Evolutionary conservation across 2,113 vertebrate genomes (phyloP).

Genomic region (Epinephelus lanceolatus): DNA sequence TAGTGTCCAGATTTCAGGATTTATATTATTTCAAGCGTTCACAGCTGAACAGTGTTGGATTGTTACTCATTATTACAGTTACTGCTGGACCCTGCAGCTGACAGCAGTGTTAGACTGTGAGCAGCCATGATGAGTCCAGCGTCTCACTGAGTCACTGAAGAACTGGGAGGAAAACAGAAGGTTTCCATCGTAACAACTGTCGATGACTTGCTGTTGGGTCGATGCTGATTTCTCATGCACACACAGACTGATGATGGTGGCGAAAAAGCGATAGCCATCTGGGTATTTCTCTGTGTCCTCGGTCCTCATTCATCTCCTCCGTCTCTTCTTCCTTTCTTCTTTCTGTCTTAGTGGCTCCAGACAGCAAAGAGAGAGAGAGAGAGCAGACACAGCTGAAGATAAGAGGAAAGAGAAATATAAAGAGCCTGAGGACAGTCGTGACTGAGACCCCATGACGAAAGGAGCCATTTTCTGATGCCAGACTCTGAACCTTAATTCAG

Average conservation of each 20-base stretch:
- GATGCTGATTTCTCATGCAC: slow-evolving; percentile 17
- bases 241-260: slow-evolving; percentile 27
- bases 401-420: slow-evolving; percentile 33
- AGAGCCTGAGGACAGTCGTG: slow-evolving; percentile 43
- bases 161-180: background rate
- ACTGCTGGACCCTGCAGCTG: no score
- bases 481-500: slow-evolving; percentile 28
- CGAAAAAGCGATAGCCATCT: slow-evolving; percentile 42
- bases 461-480: slow-evolving; percentile 30
- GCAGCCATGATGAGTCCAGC: background rate
- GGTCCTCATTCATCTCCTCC: slow-evolving; percentile 24
- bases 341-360: slow-evolving; percentile 18
- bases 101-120: no score
- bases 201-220: background rate
- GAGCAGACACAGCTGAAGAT: slow-evolving; percentile 42
- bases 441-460: slow-evolving; percentile 33
- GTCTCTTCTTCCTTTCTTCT: slow-evolving; percentile 15
- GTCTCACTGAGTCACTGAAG: background rate
- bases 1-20: no score
- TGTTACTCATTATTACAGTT: no score
- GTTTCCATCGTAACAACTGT: background rate
- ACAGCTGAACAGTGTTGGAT: no score
- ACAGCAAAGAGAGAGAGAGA: slow-evolving; percentile 13
- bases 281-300: slow-evolving; percentile 28
- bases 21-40: no score